Percentiles rank a stretch among this genome's conserved stretches.
These are phyloP conservation scores for Sycophaga agraensis DNA, from an alignment of 1,140 invertebrate species.

Conservation along the genomic window DNA sequence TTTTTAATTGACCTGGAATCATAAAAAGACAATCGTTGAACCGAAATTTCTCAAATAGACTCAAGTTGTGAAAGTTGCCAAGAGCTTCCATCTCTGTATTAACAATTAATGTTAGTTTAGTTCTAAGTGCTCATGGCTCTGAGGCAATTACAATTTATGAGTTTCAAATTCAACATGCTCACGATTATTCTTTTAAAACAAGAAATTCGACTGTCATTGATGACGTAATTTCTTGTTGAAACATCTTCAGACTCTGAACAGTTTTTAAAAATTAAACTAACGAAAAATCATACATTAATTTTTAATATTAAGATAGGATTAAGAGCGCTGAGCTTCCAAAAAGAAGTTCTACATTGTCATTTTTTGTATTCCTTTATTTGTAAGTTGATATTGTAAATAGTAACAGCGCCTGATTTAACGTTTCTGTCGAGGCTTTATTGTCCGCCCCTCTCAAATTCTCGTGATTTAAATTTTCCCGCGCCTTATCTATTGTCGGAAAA, in stretches of 20 bases:
- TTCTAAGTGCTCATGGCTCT: constrained; percentile 15
- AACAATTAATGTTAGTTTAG: constrained; percentile 24
- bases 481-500: too few relatives aligned
- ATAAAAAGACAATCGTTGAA: constrained; percentile 23
- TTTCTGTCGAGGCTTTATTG: constrained; percentile 10
- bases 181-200: constrained; percentile 9
- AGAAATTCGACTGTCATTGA: not conserved
- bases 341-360: constrained; percentile 24
- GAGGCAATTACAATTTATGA: constrained; percentile 1
- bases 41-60: constrained; percentile 1
- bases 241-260: not conserved
- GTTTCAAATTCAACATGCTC: not conserved
- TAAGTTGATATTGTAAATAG: constrained; percentile 27
- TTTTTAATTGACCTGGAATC: constrained; percentile 12
- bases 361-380: constrained; percentile 28
- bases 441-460: too few relatives aligned
- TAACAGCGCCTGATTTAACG: constrained; percentile 14
- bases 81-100: constrained; percentile 17
- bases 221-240: not conserved
- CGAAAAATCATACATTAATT: constrained; percentile 17
- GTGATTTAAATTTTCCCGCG: too few relatives aligned
- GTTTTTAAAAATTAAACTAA: constrained; percentile 10
- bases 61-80: constrained; percentile 7
- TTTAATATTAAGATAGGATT: constrained; percentile 20
- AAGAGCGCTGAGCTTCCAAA: constrained; percentile 21